phyloP scores from a whole-genome alignment of 2,113 vertebrate genomes.

The Romanogobio albipinnatus region DNA sequence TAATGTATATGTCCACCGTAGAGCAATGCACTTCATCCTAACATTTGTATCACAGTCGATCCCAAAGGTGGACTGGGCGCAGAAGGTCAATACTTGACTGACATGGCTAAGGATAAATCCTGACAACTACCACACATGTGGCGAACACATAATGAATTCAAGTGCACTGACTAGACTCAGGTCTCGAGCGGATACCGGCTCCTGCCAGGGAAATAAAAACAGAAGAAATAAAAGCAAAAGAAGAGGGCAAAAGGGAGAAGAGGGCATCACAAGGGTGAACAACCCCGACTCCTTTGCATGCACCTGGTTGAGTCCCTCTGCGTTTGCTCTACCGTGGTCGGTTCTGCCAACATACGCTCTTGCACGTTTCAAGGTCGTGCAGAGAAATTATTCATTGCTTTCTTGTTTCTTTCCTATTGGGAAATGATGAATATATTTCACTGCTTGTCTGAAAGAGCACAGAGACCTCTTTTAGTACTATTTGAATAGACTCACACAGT shows the following conservation, averaged over 20 bases:
- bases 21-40: constrained; percentile 1
- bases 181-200: not conserved
- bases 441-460: not conserved
- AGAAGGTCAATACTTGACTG: constrained; percentile 35
- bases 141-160: constrained; percentile 29
- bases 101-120: constrained; percentile 29
- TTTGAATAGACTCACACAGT: not conserved
- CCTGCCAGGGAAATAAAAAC: not conserved
- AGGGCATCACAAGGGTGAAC: constrained; percentile 12
- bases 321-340: not conserved
- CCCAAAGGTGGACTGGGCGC: constrained; percentile 24
- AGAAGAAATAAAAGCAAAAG: not conserved
- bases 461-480: constrained; percentile 17
- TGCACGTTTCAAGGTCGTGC: constrained; percentile 10
- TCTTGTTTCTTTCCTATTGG: constrained; percentile 23
- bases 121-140: constrained; percentile 19
- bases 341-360: not conserved
- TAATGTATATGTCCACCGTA: not conserved
- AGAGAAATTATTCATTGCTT: constrained; percentile 11
- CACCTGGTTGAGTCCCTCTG: not conserved
- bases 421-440: constrained; percentile 39
- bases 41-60: not conserved
- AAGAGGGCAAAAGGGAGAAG: not conserved
- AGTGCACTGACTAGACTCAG: constrained; percentile 4
- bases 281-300: not conserved